Evolutionary conservation across 2,797 vertebrate genomes (phyloP), one percentile per base, ranked within the genome.

Genomic region (Aldrovandia affinis): DNA sequence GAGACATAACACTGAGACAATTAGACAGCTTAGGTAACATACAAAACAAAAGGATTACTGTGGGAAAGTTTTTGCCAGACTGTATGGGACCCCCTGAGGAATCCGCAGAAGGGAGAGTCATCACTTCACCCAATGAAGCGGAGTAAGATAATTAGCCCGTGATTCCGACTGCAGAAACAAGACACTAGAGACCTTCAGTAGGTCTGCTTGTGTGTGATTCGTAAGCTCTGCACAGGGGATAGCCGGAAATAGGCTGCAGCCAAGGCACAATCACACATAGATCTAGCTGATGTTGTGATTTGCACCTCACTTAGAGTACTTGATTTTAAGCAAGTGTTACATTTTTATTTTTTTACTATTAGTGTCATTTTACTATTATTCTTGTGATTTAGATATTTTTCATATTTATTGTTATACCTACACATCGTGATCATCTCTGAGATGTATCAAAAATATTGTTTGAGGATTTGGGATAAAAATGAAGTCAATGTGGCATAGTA

Each of bases 1-100:
- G 73, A 12, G 73, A 77, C 42, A n/a, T 3, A 6, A 20, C 22
- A 47, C 42, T 14, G 9, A 47, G 42, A 77, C 39, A 77, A 47
- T 44, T 44, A 77, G 73, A 47, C 42, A 44, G 20, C 22, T 77
- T 77, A 77, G 47, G 25, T 28, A 77, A 42, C 39, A 25, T 77
- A 44, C 73, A 77, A 77, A 77, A 44, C 68, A 47, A n/a, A 77
- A 47, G 73, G 73, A 44, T 77, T 77, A 44, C 42, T 47, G 8
- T 47, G 73, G 73, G 22, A 28, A 77, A n/a, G 20, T 39, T 44
- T 77, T 47, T 77, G 39, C 68, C 15, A 77, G 28, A 25, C 20
- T 77, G 14, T 47, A 47, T 77, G 73, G 25, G 22, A 36, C 42
- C 25, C 73, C 73, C 73, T 44, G 20, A 77, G 73, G 73, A 15